These are phyloP conservation scores for Gymnoscelis rufifasciata DNA, from an alignment of 2,888 invertebrate genomes.

Conservation along the genomic window DNA sequence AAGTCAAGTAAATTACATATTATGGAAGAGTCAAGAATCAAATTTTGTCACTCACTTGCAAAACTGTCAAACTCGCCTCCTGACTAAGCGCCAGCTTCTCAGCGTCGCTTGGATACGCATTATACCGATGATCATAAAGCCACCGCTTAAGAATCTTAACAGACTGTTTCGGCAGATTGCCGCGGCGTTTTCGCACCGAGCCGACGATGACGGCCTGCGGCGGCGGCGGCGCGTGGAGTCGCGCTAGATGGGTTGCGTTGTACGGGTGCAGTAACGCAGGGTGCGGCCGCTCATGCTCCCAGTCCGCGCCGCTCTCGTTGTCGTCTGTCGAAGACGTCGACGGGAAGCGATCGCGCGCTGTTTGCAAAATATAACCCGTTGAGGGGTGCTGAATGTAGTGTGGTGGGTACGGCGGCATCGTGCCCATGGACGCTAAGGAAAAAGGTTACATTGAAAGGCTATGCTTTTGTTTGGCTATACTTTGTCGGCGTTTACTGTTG, in stretches of 20 bases:
- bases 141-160: conserved; percentile 94
- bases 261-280: conserved; percentile 40
- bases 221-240: conserved; percentile 25
- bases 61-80: conserved; percentile 90
- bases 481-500: background rate
- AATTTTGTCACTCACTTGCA: conserved; percentile 90
- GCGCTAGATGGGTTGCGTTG: conserved; percentile 26
- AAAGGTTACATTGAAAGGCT: conserved; percentile 8
- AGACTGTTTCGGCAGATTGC: conserved; percentile 94
- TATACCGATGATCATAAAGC: conserved; percentile 96
- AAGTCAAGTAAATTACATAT: too few species aligned
- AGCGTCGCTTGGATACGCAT: conserved; percentile 95
- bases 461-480: background rate
- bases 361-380: conserved; percentile 19
- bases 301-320: conserved; percentile 80
- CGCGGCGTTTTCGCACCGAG: conserved; percentile 89
- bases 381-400: conserved; percentile 16
- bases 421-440: conserved; percentile 12
- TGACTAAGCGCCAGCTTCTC: conserved; percentile 92
- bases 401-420: conserved; percentile 12
- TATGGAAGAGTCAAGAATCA: too few species aligned
- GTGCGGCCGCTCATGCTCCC: conserved; percentile 56
- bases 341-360: conserved; percentile 83
- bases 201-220: conserved; percentile 50
- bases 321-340: conserved; percentile 84